Percentiles rank a stretch among this genome's conserved stretches.
Evolutionary conservation across 2,888 invertebrate species (phyloP).

Genomic region (Macroteleia sp.): DNA sequence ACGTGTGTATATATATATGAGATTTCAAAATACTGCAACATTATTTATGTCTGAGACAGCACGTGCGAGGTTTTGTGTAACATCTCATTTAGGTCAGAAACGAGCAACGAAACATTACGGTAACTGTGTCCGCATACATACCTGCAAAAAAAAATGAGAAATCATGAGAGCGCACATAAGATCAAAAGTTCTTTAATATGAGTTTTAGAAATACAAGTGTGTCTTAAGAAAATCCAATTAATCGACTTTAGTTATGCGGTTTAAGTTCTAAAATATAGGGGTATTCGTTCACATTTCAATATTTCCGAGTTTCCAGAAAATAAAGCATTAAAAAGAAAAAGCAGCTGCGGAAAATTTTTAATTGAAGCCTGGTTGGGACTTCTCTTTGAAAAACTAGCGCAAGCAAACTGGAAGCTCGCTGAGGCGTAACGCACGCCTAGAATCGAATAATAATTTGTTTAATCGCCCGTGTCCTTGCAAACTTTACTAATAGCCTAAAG

Average conservation of each 20-base stretch:
- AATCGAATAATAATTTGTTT: slow-evolving; percentile 81
- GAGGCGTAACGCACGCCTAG: slow-evolving; percentile 68
- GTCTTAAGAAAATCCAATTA: slow-evolving; percentile 39
- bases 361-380: slow-evolving; percentile 56
- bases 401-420: slow-evolving; percentile 57
- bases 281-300: slow-evolving; percentile 52
- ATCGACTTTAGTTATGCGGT: slow-evolving; percentile 25
- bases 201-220: slow-evolving; percentile 8
- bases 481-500: slow-evolving; percentile 78
- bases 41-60: slow-evolving; percentile 61
- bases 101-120: not conserved
- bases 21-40: not conserved
- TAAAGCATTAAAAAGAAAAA: slow-evolving; percentile 52
- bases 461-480: slow-evolving; percentile 78
- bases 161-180: slow-evolving; percentile 10
- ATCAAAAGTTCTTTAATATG: slow-evolving; percentile 30
- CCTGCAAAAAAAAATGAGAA: slow-evolving; percentile 28
- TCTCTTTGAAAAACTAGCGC: slow-evolving; percentile 57
- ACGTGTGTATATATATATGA: too few relatives aligned
- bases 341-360: slow-evolving; percentile 57
- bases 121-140: slow-evolving; percentile 17
- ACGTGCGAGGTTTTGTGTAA: slow-evolving; percentile 5
- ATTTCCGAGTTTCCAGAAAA: slow-evolving; percentile 56
- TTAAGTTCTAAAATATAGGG: slow-evolving; percentile 38
- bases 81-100: not conserved